Evolutionary conservation across 2,888 invertebrate species (phyloP).

Genomic region (Mimas tiliae): DNA sequence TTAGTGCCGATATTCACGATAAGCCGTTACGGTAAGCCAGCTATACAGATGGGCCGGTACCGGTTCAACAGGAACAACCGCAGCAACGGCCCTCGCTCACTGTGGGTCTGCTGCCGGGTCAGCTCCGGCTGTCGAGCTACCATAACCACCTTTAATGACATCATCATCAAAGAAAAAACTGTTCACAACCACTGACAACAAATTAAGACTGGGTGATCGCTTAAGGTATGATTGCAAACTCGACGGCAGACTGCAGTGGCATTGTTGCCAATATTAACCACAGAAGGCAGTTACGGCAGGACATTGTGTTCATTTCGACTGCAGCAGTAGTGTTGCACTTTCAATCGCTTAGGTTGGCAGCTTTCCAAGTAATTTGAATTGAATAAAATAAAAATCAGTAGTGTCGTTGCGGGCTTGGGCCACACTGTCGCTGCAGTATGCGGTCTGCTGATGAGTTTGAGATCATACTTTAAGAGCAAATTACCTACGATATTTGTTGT

Average conservation of each 20-base stretch:
- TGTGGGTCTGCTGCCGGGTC: slow-evolving; percentile 62
- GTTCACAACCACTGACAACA: slow-evolving; percentile 46
- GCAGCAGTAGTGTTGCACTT: too few species aligned
- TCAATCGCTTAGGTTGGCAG: too few species aligned
- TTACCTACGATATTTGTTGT: too few species aligned
- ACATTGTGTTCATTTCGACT: too few species aligned
- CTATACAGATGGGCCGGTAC: slow-evolving; percentile 44
- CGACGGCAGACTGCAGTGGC: neutral
- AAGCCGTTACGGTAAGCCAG: slow-evolving; percentile 42
- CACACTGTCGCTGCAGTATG: too few species aligned
- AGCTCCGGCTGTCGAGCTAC: slow-evolving; percentile 56
- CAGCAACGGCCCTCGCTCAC: slow-evolving; percentile 53
- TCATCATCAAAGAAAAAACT: slow-evolving; percentile 41
- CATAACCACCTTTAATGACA: slow-evolving; percentile 45
- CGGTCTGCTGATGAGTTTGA: too few species aligned
- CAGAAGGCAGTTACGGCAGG: too few species aligned
- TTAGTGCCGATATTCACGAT: slow-evolving; percentile 50
- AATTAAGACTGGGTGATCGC: neutral
- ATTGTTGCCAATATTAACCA: too few species aligned
- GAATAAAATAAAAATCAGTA: too few species aligned
- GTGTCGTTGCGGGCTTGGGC: too few species aligned
- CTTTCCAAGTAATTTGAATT: too few species aligned
- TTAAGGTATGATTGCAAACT: neutral
- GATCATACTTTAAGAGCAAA: too few species aligned
- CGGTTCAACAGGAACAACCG: slow-evolving; percentile 55